phyloP scores from a whole-genome alignment of 2,888 invertebrate species.

The Hoplodrina blanda region DNA sequence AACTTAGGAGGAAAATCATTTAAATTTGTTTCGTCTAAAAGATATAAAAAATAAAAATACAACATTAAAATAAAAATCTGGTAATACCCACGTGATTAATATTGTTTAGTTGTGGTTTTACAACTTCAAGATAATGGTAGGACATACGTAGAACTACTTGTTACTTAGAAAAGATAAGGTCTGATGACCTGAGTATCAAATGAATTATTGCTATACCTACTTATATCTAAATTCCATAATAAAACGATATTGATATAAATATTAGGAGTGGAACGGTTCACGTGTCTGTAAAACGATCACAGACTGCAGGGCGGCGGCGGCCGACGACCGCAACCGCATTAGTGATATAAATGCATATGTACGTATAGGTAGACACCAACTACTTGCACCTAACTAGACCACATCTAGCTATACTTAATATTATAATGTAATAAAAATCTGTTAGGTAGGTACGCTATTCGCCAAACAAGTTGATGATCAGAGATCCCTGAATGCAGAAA shows the following conservation, averaged over 20 bases:
- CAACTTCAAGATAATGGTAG: background rate
- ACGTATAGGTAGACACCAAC: background rate
- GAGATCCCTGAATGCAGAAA: too few species aligned
- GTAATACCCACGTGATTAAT: background rate
- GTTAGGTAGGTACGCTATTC: too few species aligned
- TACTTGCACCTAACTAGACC: conserved; percentile 14
- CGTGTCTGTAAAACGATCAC: conserved; percentile 74
- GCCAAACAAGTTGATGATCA: too few species aligned
- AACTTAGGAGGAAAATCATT: conserved; percentile 29
- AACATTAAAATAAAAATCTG: background rate
- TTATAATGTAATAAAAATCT: too few species aligned
- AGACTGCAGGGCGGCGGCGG: conserved; percentile 74
- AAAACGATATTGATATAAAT: conserved; percentile 7
- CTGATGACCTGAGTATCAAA: too few species aligned
- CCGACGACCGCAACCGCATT: conserved; percentile 70
- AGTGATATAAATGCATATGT: conserved; percentile 28
- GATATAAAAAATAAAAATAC: conserved; percentile 22
- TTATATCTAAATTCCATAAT: background rate
- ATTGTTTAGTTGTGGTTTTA: background rate
- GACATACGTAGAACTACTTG: background rate
- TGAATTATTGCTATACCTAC: too few species aligned
- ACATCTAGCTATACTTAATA: background rate
- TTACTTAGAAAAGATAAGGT: background rate
- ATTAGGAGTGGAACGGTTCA: conserved; percentile 27
- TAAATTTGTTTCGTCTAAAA: conserved; percentile 26